Percentiles rank a stretch among this genome's conserved stretches.
Evolutionary conservation across 2,113 vertebrate genomes (phyloP).

Genomic region (Struthidea cinerea): DNA sequence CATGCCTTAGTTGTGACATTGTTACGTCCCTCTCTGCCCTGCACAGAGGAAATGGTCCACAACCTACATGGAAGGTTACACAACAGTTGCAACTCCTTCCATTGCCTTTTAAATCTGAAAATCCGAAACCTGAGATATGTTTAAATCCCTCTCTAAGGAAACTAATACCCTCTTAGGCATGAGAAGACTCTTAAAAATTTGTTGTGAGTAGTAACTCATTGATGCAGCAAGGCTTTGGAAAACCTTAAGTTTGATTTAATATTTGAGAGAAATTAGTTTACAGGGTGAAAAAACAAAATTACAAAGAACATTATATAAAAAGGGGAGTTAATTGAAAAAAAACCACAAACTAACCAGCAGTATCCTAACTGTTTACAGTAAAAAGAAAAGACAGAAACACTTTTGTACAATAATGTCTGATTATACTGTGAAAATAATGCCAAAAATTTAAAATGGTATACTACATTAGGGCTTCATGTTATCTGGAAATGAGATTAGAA

Average conservation of each 20-base stretch:
- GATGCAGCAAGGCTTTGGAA: background rate
- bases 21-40: background rate
- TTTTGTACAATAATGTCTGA: accelerated
- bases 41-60: background rate
- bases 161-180: background rate
- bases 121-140: background rate
- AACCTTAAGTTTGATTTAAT: background rate
- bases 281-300: background rate
- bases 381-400: background rate
- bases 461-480: background rate
- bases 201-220: accelerated
- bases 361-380: background rate
- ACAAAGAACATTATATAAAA: background rate
- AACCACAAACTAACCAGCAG: accelerated
- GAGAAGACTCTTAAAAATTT: background rate
- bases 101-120: background rate
- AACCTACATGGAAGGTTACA: background rate
- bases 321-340: background rate
- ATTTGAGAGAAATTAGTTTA: background rate
- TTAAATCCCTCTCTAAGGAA: background rate
- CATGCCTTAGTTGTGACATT: too few species aligned
- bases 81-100: background rate
- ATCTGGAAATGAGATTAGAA: background rate
- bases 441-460: background rate
- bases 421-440: background rate